These are phyloP conservation scores for Ormyrus pomaceus DNA, from an alignment of 2,888 invertebrate genomes.

Conservation along the genomic window DNA sequence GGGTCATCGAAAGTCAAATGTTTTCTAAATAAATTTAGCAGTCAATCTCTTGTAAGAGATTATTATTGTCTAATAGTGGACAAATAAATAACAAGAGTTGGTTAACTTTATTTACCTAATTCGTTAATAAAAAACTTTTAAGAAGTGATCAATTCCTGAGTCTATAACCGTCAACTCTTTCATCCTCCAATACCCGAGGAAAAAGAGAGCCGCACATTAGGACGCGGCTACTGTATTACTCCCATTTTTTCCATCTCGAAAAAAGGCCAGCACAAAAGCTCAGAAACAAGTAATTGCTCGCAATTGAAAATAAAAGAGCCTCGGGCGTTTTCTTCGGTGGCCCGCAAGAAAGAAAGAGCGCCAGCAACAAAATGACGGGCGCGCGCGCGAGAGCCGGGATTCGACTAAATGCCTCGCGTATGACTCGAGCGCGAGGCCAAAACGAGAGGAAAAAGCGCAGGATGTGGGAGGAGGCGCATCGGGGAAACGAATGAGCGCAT, in stretches of 20 bases:
- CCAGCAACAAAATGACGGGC: not conserved
- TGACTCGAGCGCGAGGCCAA: not conserved
- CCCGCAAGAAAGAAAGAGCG: conserved; percentile 8
- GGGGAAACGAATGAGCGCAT: conserved; percentile 61
- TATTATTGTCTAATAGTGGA: too few relatives aligned
- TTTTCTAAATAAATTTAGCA: too few relatives aligned
- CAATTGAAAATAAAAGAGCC: conserved; percentile 47
- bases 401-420: conserved; percentile 3
- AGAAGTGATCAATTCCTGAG: too few relatives aligned
- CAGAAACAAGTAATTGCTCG: not conserved
- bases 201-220: too few relatives aligned
- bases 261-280: not conserved
- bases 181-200: too few relatives aligned
- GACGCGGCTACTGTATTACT: conserved; percentile 23
- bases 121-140: too few relatives aligned
- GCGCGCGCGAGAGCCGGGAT: conserved; percentile 22
- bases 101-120: too few relatives aligned
- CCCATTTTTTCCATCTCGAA: conserved; percentile 31
- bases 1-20: too few relatives aligned
- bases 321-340: not conserved
- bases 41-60: too few relatives aligned
- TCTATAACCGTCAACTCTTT: too few relatives aligned
- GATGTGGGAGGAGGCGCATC: conserved; percentile 46
- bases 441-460: not conserved
- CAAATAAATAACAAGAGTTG: too few relatives aligned